phyloP scores from a whole-genome alignment of 2,888 invertebrate species.

The Neocrepidodera transversa region DNA sequence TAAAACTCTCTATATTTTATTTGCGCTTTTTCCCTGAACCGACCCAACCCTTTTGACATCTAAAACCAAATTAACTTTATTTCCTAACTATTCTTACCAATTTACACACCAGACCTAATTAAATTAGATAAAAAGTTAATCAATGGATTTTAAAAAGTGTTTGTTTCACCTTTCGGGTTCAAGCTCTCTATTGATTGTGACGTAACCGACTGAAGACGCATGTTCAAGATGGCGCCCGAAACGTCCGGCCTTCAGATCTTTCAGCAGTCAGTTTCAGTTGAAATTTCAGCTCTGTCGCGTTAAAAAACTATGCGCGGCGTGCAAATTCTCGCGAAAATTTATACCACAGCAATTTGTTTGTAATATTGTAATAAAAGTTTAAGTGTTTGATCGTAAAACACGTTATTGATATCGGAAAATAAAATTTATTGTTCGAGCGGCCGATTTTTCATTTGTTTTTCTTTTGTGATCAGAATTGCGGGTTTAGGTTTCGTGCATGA shows the following conservation, averaged over 20 bases:
- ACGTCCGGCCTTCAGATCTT: slow-evolving; percentile 48
- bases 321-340: slow-evolving; percentile 35
- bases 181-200: slow-evolving; percentile 58
- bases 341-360: slow-evolving; percentile 27
- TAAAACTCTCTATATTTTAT: no score
- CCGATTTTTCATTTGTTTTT: slow-evolving; percentile 10
- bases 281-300: slow-evolving; percentile 40
- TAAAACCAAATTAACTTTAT: no score
- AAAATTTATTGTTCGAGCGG: slow-evolving; percentile 9
- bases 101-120: neutral
- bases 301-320: slow-evolving; percentile 45
- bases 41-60: no score
- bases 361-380: slow-evolving; percentile 21
- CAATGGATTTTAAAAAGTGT: slow-evolving; percentile 39
- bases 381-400: slow-evolving; percentile 24
- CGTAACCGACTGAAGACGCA: slow-evolving; percentile 55
- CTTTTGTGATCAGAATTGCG: neutral
- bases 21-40: no score
- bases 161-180: slow-evolving; percentile 44
- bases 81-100: no score
- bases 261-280: slow-evolving; percentile 47
- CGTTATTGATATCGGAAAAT: slow-evolving; percentile 29
- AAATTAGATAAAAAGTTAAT: slow-evolving; percentile 35
- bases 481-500: slow-evolving; percentile 4
- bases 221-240: slow-evolving; percentile 55